Conservation (phyloP, 2,113 vertebrate genomes). For the Siniperca knerii region DNA sequence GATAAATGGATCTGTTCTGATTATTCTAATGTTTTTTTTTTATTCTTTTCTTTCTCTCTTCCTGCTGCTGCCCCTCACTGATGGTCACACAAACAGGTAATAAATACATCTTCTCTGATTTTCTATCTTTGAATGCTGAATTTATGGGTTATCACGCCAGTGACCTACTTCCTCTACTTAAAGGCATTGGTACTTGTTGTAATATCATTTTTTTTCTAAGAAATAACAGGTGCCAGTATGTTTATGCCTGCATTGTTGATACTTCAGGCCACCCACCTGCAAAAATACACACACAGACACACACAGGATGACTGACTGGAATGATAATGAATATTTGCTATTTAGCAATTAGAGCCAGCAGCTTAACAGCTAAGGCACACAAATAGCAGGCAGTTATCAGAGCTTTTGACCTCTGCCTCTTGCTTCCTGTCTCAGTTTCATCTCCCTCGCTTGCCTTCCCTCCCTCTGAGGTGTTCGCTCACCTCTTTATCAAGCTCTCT, state of each 20-base stretch:
- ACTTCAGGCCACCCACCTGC: conserved; percentile 26
- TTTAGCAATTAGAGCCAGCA: conserved; percentile 41
- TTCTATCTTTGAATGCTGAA: neutral
- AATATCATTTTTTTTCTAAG: conserved; percentile 12
- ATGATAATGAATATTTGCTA: conserved; percentile 50
- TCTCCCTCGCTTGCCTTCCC: conserved; percentile 2
- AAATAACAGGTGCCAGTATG: conserved; percentile 17
- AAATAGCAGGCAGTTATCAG: conserved; percentile 44
- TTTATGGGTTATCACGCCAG: neutral
- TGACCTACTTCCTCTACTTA: conserved; percentile 1
- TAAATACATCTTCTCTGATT: neutral
- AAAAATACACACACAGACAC: conserved; percentile 22
- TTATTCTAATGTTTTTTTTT: conserved; percentile 20
- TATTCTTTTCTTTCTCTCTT: conserved; percentile 19
- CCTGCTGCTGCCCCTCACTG: conserved; percentile 6
- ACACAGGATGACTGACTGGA: conserved; percentile 26
- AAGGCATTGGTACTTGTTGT: neutral
- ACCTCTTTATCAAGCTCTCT: conserved; percentile 39
- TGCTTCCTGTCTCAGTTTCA: conserved; percentile 33
- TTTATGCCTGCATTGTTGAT: conserved; percentile 17
- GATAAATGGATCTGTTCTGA: conserved; percentile 9
- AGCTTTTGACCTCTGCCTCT: conserved; percentile 50
- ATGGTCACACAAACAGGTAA: conserved; percentile 73
- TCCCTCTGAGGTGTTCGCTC: conserved; percentile 27
- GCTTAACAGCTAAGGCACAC: conserved; percentile 29